Base-by-base conservation (phyloP, 2,113 vertebrate genomes). In the Pluvianellus socialis region DNA sequence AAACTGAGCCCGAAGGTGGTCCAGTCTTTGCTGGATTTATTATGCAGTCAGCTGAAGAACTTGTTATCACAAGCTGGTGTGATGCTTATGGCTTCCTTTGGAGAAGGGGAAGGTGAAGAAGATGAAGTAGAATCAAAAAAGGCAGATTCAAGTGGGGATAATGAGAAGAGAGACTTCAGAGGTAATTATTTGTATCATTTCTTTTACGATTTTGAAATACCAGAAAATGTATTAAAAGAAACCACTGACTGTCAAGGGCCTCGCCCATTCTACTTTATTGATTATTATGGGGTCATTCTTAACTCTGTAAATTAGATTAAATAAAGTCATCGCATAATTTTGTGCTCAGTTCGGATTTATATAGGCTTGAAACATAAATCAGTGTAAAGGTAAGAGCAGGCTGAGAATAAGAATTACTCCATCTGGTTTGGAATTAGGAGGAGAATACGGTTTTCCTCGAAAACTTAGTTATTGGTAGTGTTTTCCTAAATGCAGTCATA, bases 11-110 rank as follows among this genome's bases (percentile, higher is more conserved):
- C 99, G 7, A 99, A 99, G 92, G 99, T 99, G 81, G 99, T 99
- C n/a, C 99, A 99, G 20, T 99, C 99, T 18, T 98, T 99, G 96
- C 97, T 99, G 97, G 99, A 99, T 97, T 98, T 99, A 35, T 98
- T 99, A 7, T 99, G 99, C 93, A 99, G 99, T 94, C 99, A 99
- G 91, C 97, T 99, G 98, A 99, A 99, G 97, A 99, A 99, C 96
- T 98, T 99, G 71, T 97, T 99, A 7, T 99, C 99, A 19, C 99
- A 99, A 98, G 98, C 99, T 44, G 98, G 99, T 44, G 98, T 99
- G n/a, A 98, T 98, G 49, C 98, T 98, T 13, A 98, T 99, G 93
- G 98, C 98, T 35, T 97, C 98, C 33, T 98, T 98, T 88, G 98
- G 98, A 89, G 98, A 99, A 85, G 98, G 94, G 3, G 98, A 99